Evolutionary conservation across 2,113 vertebrate species (phyloP), one percentile per base, ranked within the genome.

Genomic region (Himantopus leucocephalus): DNA sequence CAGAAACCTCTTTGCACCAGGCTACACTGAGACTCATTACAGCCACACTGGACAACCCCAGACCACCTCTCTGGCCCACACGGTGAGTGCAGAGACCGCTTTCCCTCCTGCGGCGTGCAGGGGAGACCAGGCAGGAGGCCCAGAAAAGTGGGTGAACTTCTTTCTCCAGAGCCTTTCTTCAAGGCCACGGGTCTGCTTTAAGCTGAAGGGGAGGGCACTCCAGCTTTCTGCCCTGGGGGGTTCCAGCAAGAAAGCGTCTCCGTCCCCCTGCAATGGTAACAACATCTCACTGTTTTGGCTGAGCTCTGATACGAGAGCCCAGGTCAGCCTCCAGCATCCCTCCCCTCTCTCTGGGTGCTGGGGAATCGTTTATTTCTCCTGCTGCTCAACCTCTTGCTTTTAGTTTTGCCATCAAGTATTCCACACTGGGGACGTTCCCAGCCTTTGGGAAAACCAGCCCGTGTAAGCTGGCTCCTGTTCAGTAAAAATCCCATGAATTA

Each of bases 21-120:
- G 97, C 95, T 99, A 99, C 97, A 99, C 99, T 9, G 99, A 99
- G 97, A 99, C 98, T 75, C 98, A 98, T 97, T 99, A 99, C 88
- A 98, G 86, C 79, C 94, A 96, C 53, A 96, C 77, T 77, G 99
- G 99, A 94, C 75, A 43, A 23, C 98, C 98, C 84, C 98, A 95
- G 88, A 98, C 97, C 47, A 96, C 91, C 39, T 95, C 96, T 41
- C 98, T 98, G 92, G 94, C 90, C 92, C 98, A 92, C 37, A 96
- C 93, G 94, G 99, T 99, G 96, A 86, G 89, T 97, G 79, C 90
- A 87, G 70, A 26, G 26, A 32, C 1, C 0, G 0, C 37, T 43
- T 48, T 55, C 24, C 70, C 26, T 66, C 8, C 67, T 2, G 0
- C 2, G 2, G 18, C 0, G 0, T 62, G 71, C 35, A 5, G 8